phyloP scores from a whole-genome alignment of 2,113 vertebrate genomes.

The Sturnus vulgaris region DNA sequence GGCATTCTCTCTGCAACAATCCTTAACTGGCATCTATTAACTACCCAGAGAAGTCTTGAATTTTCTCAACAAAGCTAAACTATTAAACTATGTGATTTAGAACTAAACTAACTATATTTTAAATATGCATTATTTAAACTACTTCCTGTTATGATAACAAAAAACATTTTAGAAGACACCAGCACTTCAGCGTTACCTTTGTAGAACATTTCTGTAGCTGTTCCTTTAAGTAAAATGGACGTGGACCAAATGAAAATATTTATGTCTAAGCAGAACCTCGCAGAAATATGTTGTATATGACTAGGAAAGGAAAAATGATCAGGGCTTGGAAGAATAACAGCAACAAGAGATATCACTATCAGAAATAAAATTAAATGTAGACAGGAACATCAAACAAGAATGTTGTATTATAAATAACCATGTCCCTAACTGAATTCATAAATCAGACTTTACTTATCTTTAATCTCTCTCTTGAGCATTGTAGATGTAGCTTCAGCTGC shows the following conservation, averaged over 20 bases:
- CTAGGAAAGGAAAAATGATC: constrained; percentile 34
- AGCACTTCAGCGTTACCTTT: not conserved
- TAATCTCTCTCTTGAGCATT: constrained; percentile 50
- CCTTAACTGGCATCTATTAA: not conserved
- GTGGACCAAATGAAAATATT: not conserved
- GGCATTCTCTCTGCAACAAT: not conserved
- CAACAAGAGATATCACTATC: constrained; percentile 55
- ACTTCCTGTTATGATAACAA: not conserved
- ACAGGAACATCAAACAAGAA: constrained; percentile 53
- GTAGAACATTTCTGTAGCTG: not conserved
- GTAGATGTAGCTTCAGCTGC: not conserved
- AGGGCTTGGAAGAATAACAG: constrained; percentile 14
- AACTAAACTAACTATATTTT: not conserved
- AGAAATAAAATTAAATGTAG: constrained; percentile 58
- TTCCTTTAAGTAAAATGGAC: constrained; percentile 19
- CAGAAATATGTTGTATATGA: constrained; percentile 6
- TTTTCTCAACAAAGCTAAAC: not conserved
- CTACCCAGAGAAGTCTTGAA: not conserved
- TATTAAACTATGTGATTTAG: not conserved
- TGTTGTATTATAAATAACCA: constrained; percentile 49
- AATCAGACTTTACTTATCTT: constrained; percentile 49
- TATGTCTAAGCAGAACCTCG: not conserved
- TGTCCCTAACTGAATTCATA: constrained; percentile 38
- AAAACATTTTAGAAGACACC: not conserved
- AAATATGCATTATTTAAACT: not conserved